Base-by-base conservation (phyloP, 2,888 invertebrate species). In the Nemurella pictetii region DNA sequence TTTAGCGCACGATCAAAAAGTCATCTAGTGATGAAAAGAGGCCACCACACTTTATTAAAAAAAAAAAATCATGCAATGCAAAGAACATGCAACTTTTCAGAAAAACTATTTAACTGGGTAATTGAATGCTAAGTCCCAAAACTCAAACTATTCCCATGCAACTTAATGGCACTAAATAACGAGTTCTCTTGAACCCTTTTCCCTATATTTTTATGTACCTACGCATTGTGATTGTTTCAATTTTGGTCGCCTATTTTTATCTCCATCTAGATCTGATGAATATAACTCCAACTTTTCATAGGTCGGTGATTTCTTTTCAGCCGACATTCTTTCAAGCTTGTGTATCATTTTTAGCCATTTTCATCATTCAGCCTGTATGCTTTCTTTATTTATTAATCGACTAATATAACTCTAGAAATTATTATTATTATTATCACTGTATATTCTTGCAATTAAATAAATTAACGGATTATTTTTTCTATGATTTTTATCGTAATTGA, bases 361-460 rank as follows among this genome's bases (percentile, higher is more conserved):
- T 75, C 28, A 26, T 75, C 3, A 20, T 55, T n/a, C n/a, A 7
- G 20, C 20, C 9, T 12, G 20, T 7, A 20, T 55, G 55, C 55
- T 55, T 55, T 12, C 12, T 12, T 35, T 55, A 55, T 55, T 55
- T 55, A 55, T 55, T 55, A 55, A 55, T 55, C 55, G 12, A 55
- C 55, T 55, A 55, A 55, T 55, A 20, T 75, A 26, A 75, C 75
- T 27, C 2, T 75, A 75, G 27, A 75, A 20, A 1, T 27, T 5
- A 27, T 75, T 26, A 27, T 9, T 36, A 7, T 36, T 12, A 36
- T 36, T 36, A 36, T 36, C 7, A 36, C 28, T 75, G 75, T 75
- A 75, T 75, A 75, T 75, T 25, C 75, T 75, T 75, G 75, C 75
- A 75, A 27, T 75, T 27, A 9, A 75, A 28, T 75, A 75, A 75